A percentile compares a stretch with the other conserved stretches of the same genome.
phyloP scores from a whole-genome alignment of 2,888 invertebrate species.

The Acrobasis repandana region DNA sequence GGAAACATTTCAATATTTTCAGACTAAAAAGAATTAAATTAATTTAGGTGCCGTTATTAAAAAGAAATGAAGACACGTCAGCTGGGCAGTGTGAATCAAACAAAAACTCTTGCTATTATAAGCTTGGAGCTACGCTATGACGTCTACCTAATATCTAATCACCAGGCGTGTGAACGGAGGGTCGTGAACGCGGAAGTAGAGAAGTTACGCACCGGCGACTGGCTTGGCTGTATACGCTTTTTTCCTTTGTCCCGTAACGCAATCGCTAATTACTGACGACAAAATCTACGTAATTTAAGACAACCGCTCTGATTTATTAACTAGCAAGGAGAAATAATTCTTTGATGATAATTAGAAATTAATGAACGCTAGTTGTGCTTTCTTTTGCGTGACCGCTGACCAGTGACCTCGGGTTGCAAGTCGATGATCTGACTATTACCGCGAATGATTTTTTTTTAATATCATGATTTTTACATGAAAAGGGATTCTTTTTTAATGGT shows the following conservation, averaged over 20 bases:
- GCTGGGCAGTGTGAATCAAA: too few species aligned
- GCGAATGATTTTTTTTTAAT: too few species aligned
- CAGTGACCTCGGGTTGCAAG: background rate
- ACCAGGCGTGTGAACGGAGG: conserved; percentile 25
- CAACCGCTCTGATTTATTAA: conserved; percentile 1
- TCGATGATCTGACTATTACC: too few species aligned
- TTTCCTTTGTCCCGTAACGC: conserved; percentile 14
- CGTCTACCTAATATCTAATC: conserved; percentile 17
- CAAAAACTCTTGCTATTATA: too few species aligned
- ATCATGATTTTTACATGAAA: too few species aligned
- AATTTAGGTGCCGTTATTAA: too few species aligned
- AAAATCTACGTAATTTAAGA: conserved; percentile 9
- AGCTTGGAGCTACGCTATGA: background rate
- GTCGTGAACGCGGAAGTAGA: conserved; percentile 26
- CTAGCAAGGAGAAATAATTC: background rate
- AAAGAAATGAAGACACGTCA: too few species aligned
- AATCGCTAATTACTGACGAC: conserved; percentile 11
- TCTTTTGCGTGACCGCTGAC: background rate
- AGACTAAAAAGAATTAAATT: too few species aligned
- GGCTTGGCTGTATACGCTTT: background rate
- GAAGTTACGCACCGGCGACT: conserved; percentile 25
- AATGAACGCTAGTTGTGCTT: background rate
- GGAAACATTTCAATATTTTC: too few species aligned
- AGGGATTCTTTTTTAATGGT: too few species aligned
- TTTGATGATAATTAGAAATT: conserved; percentile 2